Evolutionary conservation across 2,797 vertebrate species (phyloP).

Genomic region (Anabacerthia variegaticeps): DNA sequence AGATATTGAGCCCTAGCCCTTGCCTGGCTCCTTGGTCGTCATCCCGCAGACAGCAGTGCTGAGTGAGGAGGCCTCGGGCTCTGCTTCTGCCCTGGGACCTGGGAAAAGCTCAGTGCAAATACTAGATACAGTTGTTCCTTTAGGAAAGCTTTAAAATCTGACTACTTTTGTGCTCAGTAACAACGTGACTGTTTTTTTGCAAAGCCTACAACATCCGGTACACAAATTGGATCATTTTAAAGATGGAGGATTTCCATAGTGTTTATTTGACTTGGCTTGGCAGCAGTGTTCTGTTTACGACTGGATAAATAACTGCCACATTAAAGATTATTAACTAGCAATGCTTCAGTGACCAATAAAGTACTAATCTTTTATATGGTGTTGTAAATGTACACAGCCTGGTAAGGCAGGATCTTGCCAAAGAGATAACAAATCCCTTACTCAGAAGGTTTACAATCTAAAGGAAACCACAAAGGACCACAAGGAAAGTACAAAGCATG

Average conservation of each 20-base stretch:
- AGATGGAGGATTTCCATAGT: background rate
- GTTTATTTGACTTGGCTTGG: constrained; percentile 33
- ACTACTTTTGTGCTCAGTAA: background rate
- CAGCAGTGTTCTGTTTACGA: background rate
- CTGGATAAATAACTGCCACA: constrained; percentile 26
- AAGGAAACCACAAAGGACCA: background rate
- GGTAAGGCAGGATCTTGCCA: background rate
- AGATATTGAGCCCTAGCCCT: background rate
- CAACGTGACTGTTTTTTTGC: background rate
- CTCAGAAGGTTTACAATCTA: background rate
- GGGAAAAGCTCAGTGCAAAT: background rate
- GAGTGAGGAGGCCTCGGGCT: rapidly evolving
- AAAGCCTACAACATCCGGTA: background rate
- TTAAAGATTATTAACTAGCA: constrained; percentile 37
- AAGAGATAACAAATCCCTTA: constrained; percentile 38
- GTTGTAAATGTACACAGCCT: constrained; percentile 10
- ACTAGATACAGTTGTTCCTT: background rate
- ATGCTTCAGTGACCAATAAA: constrained; percentile 59
- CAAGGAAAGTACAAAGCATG: background rate
- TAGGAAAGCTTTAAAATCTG: background rate
- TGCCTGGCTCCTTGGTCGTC: background rate
- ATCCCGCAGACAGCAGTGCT: background rate
- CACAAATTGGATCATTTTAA: background rate
- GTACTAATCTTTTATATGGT: constrained; percentile 41
- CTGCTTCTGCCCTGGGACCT: background rate